Percentiles rank a stretch among this genome's conserved stretches.
phyloP scores from a whole-genome alignment of 2,888 invertebrate species.

The Caenorhabditis panamensis region DNA sequence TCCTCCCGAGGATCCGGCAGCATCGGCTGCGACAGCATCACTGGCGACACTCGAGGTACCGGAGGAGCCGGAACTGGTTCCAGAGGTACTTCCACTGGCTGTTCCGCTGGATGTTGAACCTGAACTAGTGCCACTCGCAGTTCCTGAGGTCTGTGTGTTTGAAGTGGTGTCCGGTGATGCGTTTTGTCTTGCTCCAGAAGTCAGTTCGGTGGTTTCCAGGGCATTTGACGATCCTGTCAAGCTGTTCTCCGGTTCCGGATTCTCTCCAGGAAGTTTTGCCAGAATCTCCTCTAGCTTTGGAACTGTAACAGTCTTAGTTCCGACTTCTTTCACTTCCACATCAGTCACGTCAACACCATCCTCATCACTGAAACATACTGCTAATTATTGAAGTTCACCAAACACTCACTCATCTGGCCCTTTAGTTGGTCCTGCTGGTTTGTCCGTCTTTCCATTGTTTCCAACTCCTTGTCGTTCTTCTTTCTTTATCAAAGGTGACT shows the following conservation, averaged over 20 bases:
- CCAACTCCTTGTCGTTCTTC: constrained; percentile 21
- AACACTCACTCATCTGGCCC: not conserved
- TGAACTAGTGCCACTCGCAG: not conserved
- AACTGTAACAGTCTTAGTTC: constrained; percentile 31
- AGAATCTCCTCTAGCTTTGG: constrained; percentile 34
- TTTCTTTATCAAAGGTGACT: not conserved
- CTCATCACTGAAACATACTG: constrained; percentile 35
- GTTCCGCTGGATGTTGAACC: constrained; percentile 4
- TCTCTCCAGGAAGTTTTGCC: constrained; percentile 19
- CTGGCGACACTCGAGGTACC: not conserved
- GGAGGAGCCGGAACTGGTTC: constrained; percentile 17
- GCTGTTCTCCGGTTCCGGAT: not conserved
- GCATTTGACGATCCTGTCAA: constrained; percentile 2
- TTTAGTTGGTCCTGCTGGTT: not conserved
- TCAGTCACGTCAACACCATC: constrained; percentile 59
- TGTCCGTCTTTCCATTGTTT: constrained; percentile 1
- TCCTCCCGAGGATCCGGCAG: constrained; percentile 17
- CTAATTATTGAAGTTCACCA: not conserved
- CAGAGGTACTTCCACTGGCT: not conserved
- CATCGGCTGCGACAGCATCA: constrained; percentile 14
- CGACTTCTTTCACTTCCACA: constrained; percentile 55
- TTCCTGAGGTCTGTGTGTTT: not conserved
- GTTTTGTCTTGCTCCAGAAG: constrained; percentile 13
- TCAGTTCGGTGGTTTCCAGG: too few relatives aligned
- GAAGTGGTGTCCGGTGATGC: not conserved